phyloP scores from a whole-genome alignment of 2,888 invertebrate species.

The Eristalis tenax region DNA sequence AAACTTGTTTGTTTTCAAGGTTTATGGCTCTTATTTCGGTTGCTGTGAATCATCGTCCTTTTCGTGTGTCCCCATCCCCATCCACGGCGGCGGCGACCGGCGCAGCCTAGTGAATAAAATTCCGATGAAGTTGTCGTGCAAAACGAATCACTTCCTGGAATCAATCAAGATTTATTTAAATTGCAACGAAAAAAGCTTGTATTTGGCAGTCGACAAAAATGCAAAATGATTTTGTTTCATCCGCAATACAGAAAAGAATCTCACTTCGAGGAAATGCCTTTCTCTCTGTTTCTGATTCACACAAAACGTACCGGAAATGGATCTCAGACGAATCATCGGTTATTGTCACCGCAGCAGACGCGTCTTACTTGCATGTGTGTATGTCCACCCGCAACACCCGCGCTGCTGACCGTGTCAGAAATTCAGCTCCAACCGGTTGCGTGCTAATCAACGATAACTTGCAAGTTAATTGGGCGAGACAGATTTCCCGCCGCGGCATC shows the following conservation, averaged over 20 bases:
- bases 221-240: background rate
- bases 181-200: background rate
- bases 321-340: too few species aligned
- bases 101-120: background rate
- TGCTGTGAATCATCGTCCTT: background rate
- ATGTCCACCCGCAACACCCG: too few species aligned
- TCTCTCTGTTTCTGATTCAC: background rate
- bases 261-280: slow-evolving; percentile 9
- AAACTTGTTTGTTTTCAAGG: background rate
- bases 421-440: slow-evolving; percentile 25
- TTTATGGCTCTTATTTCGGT: background rate
- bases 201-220: background rate
- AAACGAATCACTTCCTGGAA: background rate
- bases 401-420: too few species aligned
- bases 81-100: background rate
- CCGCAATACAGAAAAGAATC: background rate
- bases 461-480: slow-evolving; percentile 9
- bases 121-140: background rate
- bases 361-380: too few species aligned
- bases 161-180: background rate
- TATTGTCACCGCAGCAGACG: too few species aligned
- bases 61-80: background rate
- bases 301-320: too few species aligned
- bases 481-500: background rate
- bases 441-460: slow-evolving; percentile 23